phyloP scores from a whole-genome alignment of 2,113 vertebrate genomes.

The Anser cygnoides region DNA sequence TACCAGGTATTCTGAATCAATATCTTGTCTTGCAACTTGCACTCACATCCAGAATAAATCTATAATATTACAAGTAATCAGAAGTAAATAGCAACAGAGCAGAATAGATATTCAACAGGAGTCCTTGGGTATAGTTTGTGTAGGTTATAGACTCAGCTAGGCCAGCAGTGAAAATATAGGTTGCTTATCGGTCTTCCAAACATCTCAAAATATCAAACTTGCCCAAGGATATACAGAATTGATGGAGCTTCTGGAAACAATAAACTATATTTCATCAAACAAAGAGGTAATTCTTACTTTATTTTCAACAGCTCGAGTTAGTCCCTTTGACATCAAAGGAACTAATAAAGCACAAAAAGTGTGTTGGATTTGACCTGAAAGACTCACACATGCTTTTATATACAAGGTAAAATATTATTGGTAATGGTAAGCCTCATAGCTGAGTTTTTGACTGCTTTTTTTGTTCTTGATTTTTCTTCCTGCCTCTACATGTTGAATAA shows the following conservation, averaged over 20 bases:
- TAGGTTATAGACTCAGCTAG: neutral
- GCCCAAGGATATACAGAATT: neutral
- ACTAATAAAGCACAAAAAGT: neutral
- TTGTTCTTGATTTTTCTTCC: neutral
- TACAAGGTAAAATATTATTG: neutral
- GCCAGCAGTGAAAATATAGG: neutral
- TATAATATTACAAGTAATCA: constrained; percentile 28
- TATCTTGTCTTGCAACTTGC: constrained; percentile 51
- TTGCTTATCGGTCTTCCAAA: neutral
- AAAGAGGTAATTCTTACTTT: neutral
- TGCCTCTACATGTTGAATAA: neutral
- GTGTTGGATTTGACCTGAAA: neutral
- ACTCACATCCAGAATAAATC: constrained; percentile 58
- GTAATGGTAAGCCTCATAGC: neutral
- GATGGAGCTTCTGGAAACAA: neutral
- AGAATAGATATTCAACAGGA: constrained; percentile 3
- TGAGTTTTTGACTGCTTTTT: neutral
- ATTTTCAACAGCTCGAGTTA: neutral
- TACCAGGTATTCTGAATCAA: constrained; percentile 65
- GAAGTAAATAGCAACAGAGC: constrained; percentile 10
- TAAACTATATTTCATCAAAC: neutral
- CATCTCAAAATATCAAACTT: neutral
- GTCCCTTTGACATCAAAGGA: neutral
- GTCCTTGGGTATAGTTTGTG: neutral
- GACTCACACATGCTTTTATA: neutral